phyloP scores from a whole-genome alignment of 2,888 invertebrate genomes.

The Amblyjoppa proteus region DNA sequence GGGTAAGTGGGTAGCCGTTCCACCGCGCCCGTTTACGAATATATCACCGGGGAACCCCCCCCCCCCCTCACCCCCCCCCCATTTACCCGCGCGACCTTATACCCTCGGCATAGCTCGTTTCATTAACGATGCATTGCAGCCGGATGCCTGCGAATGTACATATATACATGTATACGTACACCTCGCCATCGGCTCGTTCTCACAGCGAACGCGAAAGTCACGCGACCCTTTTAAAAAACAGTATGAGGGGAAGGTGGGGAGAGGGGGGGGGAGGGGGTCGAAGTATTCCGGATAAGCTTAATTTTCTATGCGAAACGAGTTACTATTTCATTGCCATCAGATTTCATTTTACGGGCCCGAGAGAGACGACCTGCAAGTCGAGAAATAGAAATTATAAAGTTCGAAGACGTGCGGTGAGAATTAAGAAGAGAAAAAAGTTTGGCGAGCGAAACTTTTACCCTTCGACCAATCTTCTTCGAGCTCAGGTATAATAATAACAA shows the following conservation, averaged over 20 bases:
- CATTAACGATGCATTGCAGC: constrained; percentile 78
- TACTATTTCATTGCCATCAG: constrained; percentile 6
- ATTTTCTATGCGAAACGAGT: constrained; percentile 26
- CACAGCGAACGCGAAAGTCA: constrained; percentile 75
- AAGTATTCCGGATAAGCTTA: constrained; percentile 16
- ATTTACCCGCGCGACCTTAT: constrained; percentile 41
- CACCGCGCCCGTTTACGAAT: constrained; percentile 77
- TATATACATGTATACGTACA: neutral
- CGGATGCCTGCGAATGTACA: constrained; percentile 70
- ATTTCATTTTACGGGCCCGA: neutral
- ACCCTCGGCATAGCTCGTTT: constrained; percentile 74
- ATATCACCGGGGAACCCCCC: constrained; percentile 50
- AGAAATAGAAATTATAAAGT: neutral
- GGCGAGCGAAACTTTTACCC: too few relatives aligned
- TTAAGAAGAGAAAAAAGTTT: too few relatives aligned
- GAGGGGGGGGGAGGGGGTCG: neutral
- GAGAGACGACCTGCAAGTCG: neutral
- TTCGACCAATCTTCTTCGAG: too few relatives aligned
- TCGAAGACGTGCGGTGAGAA: neutral
- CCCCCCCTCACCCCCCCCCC: too few relatives aligned
- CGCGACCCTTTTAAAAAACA: constrained; percentile 70
- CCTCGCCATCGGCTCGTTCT: constrained; percentile 12
- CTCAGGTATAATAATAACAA: too few relatives aligned
- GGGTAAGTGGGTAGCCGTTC: constrained; percentile 76
- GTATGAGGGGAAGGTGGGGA: neutral